Percentiles rank a stretch among this genome's conserved stretches.
These are phyloP conservation scores for Lutjanus campechanus DNA, from an alignment of 2,797 vertebrate genomes.

Conservation along the genomic window DNA sequence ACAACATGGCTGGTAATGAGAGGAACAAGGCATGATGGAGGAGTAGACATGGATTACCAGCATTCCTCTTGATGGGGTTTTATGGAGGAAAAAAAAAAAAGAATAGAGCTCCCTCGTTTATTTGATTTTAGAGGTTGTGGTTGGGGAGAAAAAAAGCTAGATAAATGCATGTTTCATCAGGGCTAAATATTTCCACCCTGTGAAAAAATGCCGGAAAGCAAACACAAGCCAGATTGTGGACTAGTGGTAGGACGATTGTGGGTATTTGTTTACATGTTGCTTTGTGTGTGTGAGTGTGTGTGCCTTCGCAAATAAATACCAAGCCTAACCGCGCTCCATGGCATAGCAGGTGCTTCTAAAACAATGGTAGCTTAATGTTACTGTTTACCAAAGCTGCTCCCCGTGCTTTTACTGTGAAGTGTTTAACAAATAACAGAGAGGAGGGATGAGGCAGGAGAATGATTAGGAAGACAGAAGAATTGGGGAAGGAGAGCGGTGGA, in stretches of 20 bases:
- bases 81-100: slow-evolving; percentile 74
- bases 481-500: slow-evolving; percentile 15
- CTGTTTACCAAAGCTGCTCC: slow-evolving; percentile 70
- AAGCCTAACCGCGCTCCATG: slow-evolving; percentile 64
- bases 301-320: slow-evolving; percentile 73
- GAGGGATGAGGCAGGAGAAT: slow-evolving; percentile 31
- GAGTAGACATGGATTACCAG: slow-evolving; percentile 82
- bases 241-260: slow-evolving; percentile 77
- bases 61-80: slow-evolving; percentile 84
- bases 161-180: slow-evolving; percentile 86
- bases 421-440: slow-evolving; percentile 60
- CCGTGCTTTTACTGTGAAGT: slow-evolving; percentile 62
- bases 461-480: slow-evolving; percentile 28
- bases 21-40: slow-evolving; percentile 75
- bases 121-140: slow-evolving; percentile 85
- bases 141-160: slow-evolving; percentile 71
- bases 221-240: slow-evolving; percentile 85
- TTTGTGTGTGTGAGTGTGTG: slow-evolving; percentile 48
- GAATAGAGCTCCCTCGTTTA: slow-evolving; percentile 82
- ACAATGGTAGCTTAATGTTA: slow-evolving; percentile 70
- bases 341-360: slow-evolving; percentile 84
- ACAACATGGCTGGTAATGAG: slow-evolving; percentile 84
- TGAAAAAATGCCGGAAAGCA: slow-evolving; percentile 80
- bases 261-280: slow-evolving; percentile 83
- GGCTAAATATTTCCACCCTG: slow-evolving; percentile 85